A percentile compares a stretch with the other conserved stretches of the same genome.
Conservation (phyloP, 2,888 invertebrate genomes). For the Anthrax anthrax region DNA sequence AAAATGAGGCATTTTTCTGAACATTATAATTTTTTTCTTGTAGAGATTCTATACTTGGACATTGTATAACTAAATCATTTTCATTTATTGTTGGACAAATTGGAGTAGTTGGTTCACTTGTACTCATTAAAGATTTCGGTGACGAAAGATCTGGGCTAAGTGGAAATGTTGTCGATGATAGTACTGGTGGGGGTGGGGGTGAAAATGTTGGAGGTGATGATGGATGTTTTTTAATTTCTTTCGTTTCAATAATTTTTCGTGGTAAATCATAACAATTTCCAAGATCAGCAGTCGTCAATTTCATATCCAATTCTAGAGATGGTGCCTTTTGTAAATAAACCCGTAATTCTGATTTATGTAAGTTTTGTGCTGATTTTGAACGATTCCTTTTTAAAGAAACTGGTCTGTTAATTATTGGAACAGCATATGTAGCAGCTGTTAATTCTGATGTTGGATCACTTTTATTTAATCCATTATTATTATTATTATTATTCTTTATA, state of each 20-base stretch:
- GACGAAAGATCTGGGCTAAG: background rate
- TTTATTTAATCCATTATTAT: slow-evolving; percentile 1
- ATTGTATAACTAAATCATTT: slow-evolving; percentile 16
- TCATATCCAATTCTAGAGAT: slow-evolving; percentile 23
- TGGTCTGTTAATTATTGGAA: background rate
- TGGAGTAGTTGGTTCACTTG: slow-evolving; percentile 23
- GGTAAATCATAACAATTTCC: slow-evolving; percentile 19
- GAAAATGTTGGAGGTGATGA: background rate
- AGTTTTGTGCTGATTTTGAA: slow-evolving; percentile 28
- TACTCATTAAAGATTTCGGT: slow-evolving; percentile 13
- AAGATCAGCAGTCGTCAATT: slow-evolving; percentile 17
- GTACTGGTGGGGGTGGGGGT: background rate
- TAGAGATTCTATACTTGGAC: slow-evolving; percentile 27
- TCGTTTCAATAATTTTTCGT: background rate
- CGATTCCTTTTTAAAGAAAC: slow-evolving; percentile 19
- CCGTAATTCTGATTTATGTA: slow-evolving; percentile 27
- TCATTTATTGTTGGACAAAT: slow-evolving; percentile 17
- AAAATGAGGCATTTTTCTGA: slow-evolving; percentile 13
- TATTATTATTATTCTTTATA: background rate
- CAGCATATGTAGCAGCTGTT: background rate
- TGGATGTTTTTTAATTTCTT: background rate
- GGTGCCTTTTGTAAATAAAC: slow-evolving; percentile 28
- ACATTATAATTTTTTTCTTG: slow-evolving; percentile 1
- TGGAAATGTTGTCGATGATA: background rate
- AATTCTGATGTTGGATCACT: slow-evolving; percentile 2